These are phyloP conservation scores for Galerucella calmariensis DNA, from an alignment of 2,888 invertebrate genomes.

Conservation along the genomic window DNA sequence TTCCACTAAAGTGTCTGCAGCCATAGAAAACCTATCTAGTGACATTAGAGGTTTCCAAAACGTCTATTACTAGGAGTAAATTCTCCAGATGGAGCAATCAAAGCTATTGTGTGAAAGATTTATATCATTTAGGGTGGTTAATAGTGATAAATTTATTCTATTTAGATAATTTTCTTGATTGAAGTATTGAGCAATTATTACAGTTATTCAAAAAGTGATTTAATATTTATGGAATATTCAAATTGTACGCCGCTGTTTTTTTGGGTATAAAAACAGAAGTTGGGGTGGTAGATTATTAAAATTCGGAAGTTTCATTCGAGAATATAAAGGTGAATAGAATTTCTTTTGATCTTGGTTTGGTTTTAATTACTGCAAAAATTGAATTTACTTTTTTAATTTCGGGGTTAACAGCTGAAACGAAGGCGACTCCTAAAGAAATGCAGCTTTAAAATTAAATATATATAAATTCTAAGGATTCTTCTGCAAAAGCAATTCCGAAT, in stretches of 20 bases:
- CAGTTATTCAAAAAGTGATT: too few species aligned
- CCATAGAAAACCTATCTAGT: neutral
- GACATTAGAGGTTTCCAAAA: slow-evolving; percentile 6
- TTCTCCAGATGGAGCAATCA: slow-evolving; percentile 8
- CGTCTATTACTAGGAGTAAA: slow-evolving; percentile 6
- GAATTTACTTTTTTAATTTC: slow-evolving; percentile 14
- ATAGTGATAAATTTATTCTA: neutral
- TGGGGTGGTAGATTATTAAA: slow-evolving; percentile 1
- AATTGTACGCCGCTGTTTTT: neutral
- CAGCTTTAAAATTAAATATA: neutral
- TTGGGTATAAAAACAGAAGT: neutral
- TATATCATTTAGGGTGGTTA: neutral
- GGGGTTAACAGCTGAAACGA: neutral
- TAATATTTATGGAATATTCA: neutral
- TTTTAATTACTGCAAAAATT: slow-evolving; percentile 17
- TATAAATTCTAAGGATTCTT: neutral
- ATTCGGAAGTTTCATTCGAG: neutral
- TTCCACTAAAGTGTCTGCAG: neutral
- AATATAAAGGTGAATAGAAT: slow-evolving; percentile 5
- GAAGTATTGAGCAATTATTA: neutral
- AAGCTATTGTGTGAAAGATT: slow-evolving; percentile 2
- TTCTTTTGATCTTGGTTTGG: slow-evolving; percentile 13
- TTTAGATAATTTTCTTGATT: slow-evolving; percentile 6
- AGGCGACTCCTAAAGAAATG: neutral
- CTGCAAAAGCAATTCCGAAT: slow-evolving; percentile 30